Evolutionary conservation across 2,797 vertebrate genomes (phyloP).

Genomic region (Tenualosa thibaudeaui): DNA sequence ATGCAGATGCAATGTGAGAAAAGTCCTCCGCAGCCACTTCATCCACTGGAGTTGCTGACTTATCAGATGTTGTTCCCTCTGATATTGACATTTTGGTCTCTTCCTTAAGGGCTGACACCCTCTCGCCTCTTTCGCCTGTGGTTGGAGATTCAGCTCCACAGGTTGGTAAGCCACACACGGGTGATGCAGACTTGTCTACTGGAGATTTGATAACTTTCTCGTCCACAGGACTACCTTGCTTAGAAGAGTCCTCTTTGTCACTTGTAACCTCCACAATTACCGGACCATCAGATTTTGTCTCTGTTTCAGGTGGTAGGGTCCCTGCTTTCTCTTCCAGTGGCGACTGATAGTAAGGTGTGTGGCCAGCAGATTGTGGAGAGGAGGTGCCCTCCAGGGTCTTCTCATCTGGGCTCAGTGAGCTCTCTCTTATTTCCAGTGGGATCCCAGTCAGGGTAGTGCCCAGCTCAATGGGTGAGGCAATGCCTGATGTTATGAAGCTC

Average conservation of each 20-base stretch:
- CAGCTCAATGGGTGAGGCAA: constrained; percentile 80
- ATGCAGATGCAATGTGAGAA: constrained; percentile 94
- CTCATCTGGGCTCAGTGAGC: constrained; percentile 85
- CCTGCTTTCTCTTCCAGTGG: constrained; percentile 89
- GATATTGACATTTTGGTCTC: constrained; percentile 99
- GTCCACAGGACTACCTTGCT: constrained; percentile 85
- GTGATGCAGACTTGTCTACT: constrained; percentile 75
- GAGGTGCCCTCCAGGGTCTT: constrained; percentile 88
- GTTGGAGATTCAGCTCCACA: constrained; percentile 73
- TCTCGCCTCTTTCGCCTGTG: constrained; percentile 71
- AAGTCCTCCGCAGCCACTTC: constrained; percentile 94
- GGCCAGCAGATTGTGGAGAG: constrained; percentile 92
- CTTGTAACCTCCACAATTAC: constrained; percentile 87
- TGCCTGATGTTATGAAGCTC: constrained; percentile 78
- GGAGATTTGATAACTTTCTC: constrained; percentile 80
- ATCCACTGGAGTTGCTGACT: constrained; percentile 90
- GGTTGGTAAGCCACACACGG: constrained; percentile 77
- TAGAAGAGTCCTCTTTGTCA: constrained; percentile 82
- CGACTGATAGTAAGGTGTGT: constrained; percentile 97
- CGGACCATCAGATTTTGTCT: constrained; percentile 68
- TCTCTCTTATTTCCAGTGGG: constrained; percentile 69
- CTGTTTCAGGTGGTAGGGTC: constrained; percentile 71
- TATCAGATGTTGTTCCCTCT: constrained; percentile 95
- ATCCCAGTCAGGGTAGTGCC: constrained; percentile 67
- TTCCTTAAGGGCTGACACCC: constrained; percentile 85